Conservation (phyloP, 2,888 invertebrate genomes). For the Thymelicus sylvestris region DNA sequence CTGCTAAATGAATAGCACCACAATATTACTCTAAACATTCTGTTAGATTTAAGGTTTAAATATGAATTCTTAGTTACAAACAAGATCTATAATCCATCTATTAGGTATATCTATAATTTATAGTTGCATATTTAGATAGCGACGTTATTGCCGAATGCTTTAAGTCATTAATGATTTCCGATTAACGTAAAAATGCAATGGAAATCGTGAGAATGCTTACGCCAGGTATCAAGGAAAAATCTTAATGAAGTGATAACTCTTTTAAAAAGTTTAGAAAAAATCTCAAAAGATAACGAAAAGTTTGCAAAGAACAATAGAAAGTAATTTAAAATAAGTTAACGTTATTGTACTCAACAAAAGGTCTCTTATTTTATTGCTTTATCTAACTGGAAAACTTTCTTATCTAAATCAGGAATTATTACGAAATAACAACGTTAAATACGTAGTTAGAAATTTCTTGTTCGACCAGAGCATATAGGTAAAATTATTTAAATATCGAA, state of each 20-base stretch:
- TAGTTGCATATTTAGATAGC: too few relatives aligned
- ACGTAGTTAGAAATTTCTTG: not conserved
- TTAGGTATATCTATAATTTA: too few relatives aligned
- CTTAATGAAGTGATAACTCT: not conserved
- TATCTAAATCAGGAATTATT: not conserved
- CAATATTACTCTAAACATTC: too few relatives aligned
- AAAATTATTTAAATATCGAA: too few relatives aligned
- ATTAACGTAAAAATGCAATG: not conserved
- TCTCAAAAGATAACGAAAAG: not conserved
- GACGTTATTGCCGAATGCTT: too few relatives aligned
- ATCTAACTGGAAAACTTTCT: slow-evolving; percentile 5
- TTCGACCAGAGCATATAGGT: too few relatives aligned
- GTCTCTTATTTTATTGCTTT: slow-evolving; percentile 6
- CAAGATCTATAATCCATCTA: too few relatives aligned
- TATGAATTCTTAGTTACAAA: too few relatives aligned
- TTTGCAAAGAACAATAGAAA: slow-evolving; percentile 4
- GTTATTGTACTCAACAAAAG: slow-evolving; percentile 8
- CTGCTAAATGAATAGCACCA: too few relatives aligned
- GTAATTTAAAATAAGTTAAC: slow-evolving; percentile 3
- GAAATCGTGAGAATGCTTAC: not conserved
- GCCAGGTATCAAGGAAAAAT: not conserved
- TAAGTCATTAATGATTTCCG: too few relatives aligned
- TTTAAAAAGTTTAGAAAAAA: not conserved
- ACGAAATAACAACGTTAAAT: not conserved
- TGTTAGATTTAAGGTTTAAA: too few relatives aligned